Percentiles rank a stretch among this genome's conserved stretches.
Evolutionary conservation across 35 echinoderm and acorn worm species (phyloP).

Genomic region (Ophiothrix spiculata): DNA sequence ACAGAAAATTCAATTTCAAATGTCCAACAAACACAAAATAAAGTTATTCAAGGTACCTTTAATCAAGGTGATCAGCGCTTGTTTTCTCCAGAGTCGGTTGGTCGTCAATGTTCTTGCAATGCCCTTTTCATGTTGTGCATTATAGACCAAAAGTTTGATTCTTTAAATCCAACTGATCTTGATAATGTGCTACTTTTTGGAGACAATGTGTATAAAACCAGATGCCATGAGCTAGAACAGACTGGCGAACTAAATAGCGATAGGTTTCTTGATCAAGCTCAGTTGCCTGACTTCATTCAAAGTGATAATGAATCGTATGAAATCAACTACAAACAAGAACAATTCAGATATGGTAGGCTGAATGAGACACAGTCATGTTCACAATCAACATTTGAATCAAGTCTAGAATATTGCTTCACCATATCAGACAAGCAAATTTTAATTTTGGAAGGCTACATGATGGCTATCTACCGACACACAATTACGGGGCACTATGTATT

Average conservation of each 20-base stretch:
- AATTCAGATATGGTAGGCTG: not conserved
- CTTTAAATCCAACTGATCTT: not conserved
- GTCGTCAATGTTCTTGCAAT: not conserved
- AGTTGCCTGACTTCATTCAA: not conserved
- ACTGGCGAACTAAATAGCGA: not conserved
- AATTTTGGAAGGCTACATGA: not conserved
- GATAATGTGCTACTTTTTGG: not conserved
- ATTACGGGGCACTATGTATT: not conserved
- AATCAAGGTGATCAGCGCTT: not conserved
- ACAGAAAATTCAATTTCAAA: not conserved
- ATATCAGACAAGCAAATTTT: not conserved
- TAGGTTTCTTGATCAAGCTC: not conserved
- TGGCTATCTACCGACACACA: not conserved
- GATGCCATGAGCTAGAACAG: not conserved
- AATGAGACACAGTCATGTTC: not conserved
- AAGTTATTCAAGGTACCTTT: not conserved
- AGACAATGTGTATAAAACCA: not conserved
- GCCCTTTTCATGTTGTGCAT: not conserved
- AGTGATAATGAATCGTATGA: not conserved
- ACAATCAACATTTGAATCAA: too few relatives aligned
- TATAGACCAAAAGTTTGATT: not conserved
- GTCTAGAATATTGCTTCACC: too few relatives aligned
- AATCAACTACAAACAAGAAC: not conserved
- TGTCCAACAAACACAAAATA: not conserved
- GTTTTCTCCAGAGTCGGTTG: not conserved